Base-by-base conservation (phyloP, 2,797 vertebrate species). In the Decapterus maruadsi region DNA sequence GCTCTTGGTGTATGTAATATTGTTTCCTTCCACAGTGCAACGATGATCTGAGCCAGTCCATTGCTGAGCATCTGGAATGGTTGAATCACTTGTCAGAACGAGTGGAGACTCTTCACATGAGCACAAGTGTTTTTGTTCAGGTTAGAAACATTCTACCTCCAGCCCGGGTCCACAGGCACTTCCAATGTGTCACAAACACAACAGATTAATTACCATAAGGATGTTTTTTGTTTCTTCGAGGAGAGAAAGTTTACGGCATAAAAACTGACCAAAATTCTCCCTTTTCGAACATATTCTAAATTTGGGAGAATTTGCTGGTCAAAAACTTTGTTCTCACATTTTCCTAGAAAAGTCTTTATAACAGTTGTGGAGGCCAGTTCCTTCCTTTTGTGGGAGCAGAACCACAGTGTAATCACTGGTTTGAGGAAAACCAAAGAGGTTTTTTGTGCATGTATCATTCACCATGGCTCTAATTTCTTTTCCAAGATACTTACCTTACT, bases 121-220 rank as follows among this genome's bases (percentile, higher is more conserved):
- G 94, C 91, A 95, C 95, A 0, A 54, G 85, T 0, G 92, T 95
- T 48, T 96, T 96, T 82, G 77, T 95, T 75, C 95, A 96, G 95
- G 95, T 96, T 54, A 85, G 64, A 50, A 54, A 26, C 3, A 9
- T 9, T 12, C 17, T 57, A 19, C 11, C 13, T 6, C 19, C 17
- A 58, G 11, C 6, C 12, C 8, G 17, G 26, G 53, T 55, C 53
- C 26, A 31, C 53, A 31, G 53, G 16, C 6, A 31, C 6, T 31
- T 36, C 7, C n/a, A 31, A 34, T 36, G 31, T 14, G 14, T 14
- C 42, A 43, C 8, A 31, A 8, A 29, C 5, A 16, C 1, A 54
- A 46, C 16, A 46, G 16, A 36, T 36, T 36, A 36, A 36, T 6
- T 11, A 1, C 48, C n/a, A 51, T 20, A 4, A 20, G 17, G 9